Evolutionary conservation across 1,140 invertebrate genomes (phyloP), one percentile per base, ranked within the genome.

Genomic region (Drosophila persimilis): DNA sequence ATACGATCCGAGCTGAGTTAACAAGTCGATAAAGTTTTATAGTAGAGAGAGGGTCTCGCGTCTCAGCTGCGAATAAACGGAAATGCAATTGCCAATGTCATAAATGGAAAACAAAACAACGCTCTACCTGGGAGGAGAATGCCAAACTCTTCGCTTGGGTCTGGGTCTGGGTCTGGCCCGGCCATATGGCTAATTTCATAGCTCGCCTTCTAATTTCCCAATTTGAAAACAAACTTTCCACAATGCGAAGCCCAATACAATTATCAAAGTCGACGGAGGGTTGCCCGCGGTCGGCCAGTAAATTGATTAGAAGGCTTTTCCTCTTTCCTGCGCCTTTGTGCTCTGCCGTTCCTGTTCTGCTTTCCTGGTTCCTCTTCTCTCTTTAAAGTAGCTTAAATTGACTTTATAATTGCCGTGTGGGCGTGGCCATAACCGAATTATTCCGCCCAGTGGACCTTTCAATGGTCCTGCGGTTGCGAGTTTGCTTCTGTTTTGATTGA

Each of bases 1-100:
- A 86, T 80, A 85, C 76, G 77, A 62, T 61, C 57, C 45, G 56
- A 41, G 74, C 81, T 65, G 65, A 74, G 79, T 86, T 86, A 85
- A 81, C 81, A 85, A 81, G 70, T 71, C 81, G 83, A 86, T 86
- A 88, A 88, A 86, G 46, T 86, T 86, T 86, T 86, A 86, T 88
- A 69, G 83, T 70, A 70, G 47, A 60, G 58, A 58, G 52, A 3
- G 52, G 24, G 51, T 24, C 65, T 65, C 0, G 52, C 24, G 69
- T 48, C 65, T 77, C 81, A 85, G 83, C 81, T 85, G 81, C 69
- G 65, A 59, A 70, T 73, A 77, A 85, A 85, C 78, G 61, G 67
- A 63, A 88, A 81, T 71, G 48, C 77, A 74, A 88, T 85, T 81
- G 73, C 35, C 57, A 63, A 63, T 51, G 22, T 47, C 61, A 77